A percentile compares a stretch with the other conserved stretches of the same genome.
These are phyloP conservation scores for Temnopleurus reevesii DNA, from an alignment of 53 echinoderm and acorn worm species.

Conservation along the genomic window DNA sequence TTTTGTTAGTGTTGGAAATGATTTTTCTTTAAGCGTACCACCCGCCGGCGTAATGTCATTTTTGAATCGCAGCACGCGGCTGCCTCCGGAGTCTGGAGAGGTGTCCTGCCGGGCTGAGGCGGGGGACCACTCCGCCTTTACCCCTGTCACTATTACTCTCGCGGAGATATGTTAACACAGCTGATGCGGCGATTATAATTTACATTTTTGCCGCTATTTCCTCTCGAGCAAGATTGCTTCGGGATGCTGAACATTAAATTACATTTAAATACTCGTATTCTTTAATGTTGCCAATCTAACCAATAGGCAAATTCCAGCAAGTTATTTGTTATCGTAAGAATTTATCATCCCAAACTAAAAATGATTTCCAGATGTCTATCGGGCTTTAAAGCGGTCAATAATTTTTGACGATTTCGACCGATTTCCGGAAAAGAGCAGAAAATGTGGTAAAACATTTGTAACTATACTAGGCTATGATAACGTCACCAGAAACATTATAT, in stretches of 20 bases:
- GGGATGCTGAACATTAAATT: background rate
- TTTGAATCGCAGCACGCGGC: slow-evolving; percentile 47
- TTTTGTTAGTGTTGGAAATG: slow-evolving; percentile 58
- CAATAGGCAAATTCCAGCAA: too few relatives aligned
- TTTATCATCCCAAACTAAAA: too few relatives aligned
- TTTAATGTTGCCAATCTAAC: too few relatives aligned
- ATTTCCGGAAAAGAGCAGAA: too few relatives aligned
- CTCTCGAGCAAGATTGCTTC: background rate
- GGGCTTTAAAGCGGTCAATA: too few relatives aligned
- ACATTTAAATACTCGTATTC: too few relatives aligned
- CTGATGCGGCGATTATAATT: background rate
- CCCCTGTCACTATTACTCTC: background rate
- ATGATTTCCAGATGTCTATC: too few relatives aligned
- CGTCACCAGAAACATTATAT: too few relatives aligned
- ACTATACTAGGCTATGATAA: too few relatives aligned
- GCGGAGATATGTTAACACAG: background rate
- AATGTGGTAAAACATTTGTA: too few relatives aligned
- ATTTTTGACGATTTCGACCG: too few relatives aligned
- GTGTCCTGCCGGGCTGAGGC: slow-evolving; percentile 24
- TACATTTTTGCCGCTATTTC: background rate
- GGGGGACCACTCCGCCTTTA: background rate
- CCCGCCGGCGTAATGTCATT: slow-evolving; percentile 30
- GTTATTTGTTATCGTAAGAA: too few relatives aligned
- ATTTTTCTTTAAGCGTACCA: slow-evolving; percentile 50
- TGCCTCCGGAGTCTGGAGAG: background rate